Evolutionary conservation across 1,140 invertebrate genomes (phyloP).

Genomic region (Chironomus striatipennis): DNA sequence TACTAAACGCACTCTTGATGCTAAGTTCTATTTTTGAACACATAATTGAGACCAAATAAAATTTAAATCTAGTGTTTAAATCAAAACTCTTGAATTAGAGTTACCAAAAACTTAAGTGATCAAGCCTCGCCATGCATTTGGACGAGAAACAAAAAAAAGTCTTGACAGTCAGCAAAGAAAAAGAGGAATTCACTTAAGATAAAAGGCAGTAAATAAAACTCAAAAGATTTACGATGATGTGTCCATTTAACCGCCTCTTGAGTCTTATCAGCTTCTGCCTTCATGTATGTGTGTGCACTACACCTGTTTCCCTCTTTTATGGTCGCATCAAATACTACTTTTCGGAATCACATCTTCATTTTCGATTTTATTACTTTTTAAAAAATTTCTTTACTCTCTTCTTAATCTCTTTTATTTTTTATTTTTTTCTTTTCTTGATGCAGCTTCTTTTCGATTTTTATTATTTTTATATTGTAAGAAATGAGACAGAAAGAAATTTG

Average conservation of each 20-base stretch:
- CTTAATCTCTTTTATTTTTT: no score
- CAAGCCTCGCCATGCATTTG: no score
- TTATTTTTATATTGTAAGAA: background rate
- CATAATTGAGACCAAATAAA: no score
- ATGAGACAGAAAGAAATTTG: background rate
- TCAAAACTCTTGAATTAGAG: no score
- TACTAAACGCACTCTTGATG: no score
- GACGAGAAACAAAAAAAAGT: no score
- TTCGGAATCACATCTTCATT: constrained; percentile 7
- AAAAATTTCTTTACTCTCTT: background rate
- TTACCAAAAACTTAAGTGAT: no score
- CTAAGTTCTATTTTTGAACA: no score
- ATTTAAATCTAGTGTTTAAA: no score
- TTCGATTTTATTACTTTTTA: constrained; percentile 1
- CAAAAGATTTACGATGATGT: constrained; percentile 11
- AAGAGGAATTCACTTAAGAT: constrained; percentile 14
- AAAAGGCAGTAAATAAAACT: constrained; percentile 2
- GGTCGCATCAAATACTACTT: background rate
- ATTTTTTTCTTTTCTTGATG: no score
- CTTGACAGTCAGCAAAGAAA: background rate
- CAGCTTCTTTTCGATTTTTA: no score
- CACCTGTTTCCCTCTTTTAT: constrained; percentile 1
- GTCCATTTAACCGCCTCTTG: constrained; percentile 3
- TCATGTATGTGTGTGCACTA: constrained; percentile 7
- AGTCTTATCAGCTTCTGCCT: constrained; percentile 6